These are phyloP conservation scores for Lepus timidus DNA, from an alignment of 2,113 vertebrate species.

Conservation along the genomic window DNA sequence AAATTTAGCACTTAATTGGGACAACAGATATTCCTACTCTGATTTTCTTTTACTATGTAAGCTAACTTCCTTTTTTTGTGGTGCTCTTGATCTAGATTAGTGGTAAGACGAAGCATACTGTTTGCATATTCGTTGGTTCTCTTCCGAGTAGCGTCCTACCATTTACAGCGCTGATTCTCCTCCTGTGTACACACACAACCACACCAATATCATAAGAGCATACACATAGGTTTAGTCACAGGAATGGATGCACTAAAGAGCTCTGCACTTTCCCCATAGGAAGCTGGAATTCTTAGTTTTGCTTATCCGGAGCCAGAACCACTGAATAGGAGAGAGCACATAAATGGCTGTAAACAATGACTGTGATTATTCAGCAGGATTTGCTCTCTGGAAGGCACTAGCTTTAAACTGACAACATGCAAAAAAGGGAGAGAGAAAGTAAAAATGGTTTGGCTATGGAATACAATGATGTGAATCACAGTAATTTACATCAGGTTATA, in stretches of 20 bases:
- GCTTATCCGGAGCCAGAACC: neutral
- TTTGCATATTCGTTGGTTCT: neutral
- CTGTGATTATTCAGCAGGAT: slow-evolving; percentile 17
- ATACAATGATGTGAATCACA: slow-evolving; percentile 53
- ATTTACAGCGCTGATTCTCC: neutral
- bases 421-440: slow-evolving; percentile 18
- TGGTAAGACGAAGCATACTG: slow-evolving; percentile 26
- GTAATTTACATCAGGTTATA: neutral
- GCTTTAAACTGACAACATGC: neutral
- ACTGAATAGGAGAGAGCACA: slow-evolving; percentile 21
- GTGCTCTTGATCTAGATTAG: neutral
- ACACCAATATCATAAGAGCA: neutral
- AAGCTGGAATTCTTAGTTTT: slow-evolving; percentile 35
- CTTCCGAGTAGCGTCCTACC: neutral
- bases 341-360: neutral
- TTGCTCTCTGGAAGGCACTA: slow-evolving; percentile 5
- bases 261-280: neutral
- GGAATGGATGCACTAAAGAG: neutral
- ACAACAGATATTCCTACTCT: slow-evolving; percentile 52
- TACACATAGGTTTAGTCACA: neutral
- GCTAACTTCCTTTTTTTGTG: slow-evolving; percentile 37
- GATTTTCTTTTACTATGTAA: slow-evolving; percentile 61
- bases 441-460: neutral
- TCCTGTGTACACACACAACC: neutral
- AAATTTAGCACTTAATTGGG: slow-evolving; percentile 75